A percentile compares a stretch with the other conserved stretches of the same genome.
These are phyloP conservation scores for Pitta sordida DNA, from an alignment of 2,113 vertebrate species.

Conservation along the genomic window DNA sequence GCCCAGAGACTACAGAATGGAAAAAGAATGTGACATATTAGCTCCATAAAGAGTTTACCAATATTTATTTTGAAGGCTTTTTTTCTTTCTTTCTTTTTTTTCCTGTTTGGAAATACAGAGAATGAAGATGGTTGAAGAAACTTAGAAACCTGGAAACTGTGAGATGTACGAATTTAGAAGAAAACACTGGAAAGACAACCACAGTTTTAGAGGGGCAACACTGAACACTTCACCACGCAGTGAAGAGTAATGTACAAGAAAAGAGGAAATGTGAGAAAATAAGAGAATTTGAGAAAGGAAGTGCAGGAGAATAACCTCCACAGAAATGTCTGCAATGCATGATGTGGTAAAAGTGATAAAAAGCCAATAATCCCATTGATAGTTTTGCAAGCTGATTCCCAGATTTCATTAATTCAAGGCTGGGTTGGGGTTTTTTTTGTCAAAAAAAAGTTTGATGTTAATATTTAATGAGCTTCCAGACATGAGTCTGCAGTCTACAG, in stretches of 20 bases:
- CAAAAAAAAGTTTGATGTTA: not conserved
- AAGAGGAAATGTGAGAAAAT: not conserved
- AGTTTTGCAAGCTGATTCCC: not conserved
- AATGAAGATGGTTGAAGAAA: not conserved
- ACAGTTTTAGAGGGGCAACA: not conserved
- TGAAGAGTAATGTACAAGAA: not conserved
- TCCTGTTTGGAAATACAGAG: not conserved
- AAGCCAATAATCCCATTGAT: constrained; percentile 3
- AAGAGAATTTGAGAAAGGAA: not conserved
- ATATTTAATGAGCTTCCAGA: constrained; percentile 32
- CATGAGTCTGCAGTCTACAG: not conserved
- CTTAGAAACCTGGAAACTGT: not conserved
- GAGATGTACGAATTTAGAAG: not conserved
- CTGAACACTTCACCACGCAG: not conserved
- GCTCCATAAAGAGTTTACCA: not conserved
- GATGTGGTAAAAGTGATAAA: not conserved
- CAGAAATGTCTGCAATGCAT: not conserved
- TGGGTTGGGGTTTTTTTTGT: not conserved
- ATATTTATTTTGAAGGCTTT: not conserved
- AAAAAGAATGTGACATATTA: not conserved
- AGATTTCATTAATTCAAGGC: not conserved
- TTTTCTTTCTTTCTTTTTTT: too few species aligned
- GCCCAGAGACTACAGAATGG: not conserved
- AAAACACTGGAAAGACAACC: not conserved
- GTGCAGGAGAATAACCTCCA: not conserved